phyloP scores from a whole-genome alignment of 1,140 invertebrate species.

The Tyrophagus putrescentiae region DNA sequence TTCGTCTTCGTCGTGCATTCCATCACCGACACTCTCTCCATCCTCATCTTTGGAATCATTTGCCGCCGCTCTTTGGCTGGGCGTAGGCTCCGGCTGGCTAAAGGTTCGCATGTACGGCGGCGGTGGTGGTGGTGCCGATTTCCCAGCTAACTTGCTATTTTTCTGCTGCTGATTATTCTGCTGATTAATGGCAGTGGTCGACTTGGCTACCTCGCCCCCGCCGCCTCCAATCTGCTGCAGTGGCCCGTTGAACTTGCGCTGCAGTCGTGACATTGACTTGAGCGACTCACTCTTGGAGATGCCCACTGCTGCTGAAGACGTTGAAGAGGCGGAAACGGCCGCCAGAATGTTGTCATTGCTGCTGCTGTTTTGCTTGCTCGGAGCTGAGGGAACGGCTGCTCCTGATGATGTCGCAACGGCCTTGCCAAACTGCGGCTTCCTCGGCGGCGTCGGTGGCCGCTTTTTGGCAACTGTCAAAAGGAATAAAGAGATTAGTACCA shows the following conservation, averaged over 20 bases:
- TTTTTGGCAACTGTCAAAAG: conserved; percentile 17
- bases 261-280: conserved; percentile 3
- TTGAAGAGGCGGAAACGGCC: neutral
- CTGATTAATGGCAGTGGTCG: too few species aligned
- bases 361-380: neutral
- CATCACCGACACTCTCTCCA: neutral
- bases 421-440: conserved; percentile 21
- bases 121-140: neutral
- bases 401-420: too few species aligned
- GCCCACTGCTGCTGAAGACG: neutral
- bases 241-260: conserved; percentile 11
- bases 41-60: neutral
- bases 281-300: conserved; percentile 3
- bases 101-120: neutral
- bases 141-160: neutral
- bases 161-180: neutral
- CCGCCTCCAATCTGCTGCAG: neutral
- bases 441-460: conserved; percentile 22
- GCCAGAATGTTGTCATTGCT: neutral
- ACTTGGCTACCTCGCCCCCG: neutral
- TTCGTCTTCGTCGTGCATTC: neutral
- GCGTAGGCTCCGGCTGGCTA: neutral
- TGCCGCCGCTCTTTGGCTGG: neutral
- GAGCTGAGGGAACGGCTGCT: too few species aligned
- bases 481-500: neutral